Percentiles rank a stretch among this genome's conserved stretches.
phyloP scores from a whole-genome alignment of 2,888 invertebrate species.

The Axea sp. region DNA sequence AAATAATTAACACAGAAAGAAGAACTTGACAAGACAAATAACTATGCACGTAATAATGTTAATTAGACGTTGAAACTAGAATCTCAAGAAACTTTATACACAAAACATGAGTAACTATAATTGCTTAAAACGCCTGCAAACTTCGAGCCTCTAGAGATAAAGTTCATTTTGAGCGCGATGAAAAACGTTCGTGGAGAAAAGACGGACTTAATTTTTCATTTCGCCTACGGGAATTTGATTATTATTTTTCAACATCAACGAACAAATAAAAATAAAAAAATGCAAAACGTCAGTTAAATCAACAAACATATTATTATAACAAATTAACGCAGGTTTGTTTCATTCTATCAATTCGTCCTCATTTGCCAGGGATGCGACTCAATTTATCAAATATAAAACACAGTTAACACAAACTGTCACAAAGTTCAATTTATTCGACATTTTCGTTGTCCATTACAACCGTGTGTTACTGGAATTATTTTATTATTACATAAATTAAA shows the following conservation, averaged over 20 bases:
- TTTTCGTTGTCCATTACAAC: not conserved
- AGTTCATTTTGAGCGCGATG: slow-evolving; percentile 18
- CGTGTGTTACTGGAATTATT: too few species aligned
- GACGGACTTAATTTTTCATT: slow-evolving; percentile 1
- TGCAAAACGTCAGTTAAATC: too few species aligned
- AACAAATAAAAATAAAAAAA: too few species aligned
- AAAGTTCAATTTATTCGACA: not conserved
- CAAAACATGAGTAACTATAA: slow-evolving; percentile 48
- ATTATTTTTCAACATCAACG: too few species aligned
- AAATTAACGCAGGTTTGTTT: slow-evolving; percentile 2
- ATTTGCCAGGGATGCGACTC: not conserved
- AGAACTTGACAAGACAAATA: slow-evolving; percentile 12
- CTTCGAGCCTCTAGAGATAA: slow-evolving; percentile 39
- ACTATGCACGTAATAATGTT: slow-evolving; percentile 31
- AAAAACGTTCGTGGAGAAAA: too few species aligned
- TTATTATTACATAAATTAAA: too few species aligned
- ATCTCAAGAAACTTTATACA: slow-evolving; percentile 36
- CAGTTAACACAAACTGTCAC: not conserved
- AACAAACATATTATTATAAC: too few species aligned
- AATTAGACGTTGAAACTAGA: slow-evolving; percentile 27
- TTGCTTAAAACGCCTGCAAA: slow-evolving; percentile 37
- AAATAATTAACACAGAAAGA: slow-evolving; percentile 2
- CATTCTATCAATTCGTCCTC: slow-evolving; percentile 2
- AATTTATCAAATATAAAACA: not conserved
- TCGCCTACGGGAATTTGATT: not conserved